A percentile compares a stretch with the other conserved stretches of the same genome.
Conservation (phyloP, 2,888 invertebrate species). For the Synanthedon formicaeformis region DNA sequence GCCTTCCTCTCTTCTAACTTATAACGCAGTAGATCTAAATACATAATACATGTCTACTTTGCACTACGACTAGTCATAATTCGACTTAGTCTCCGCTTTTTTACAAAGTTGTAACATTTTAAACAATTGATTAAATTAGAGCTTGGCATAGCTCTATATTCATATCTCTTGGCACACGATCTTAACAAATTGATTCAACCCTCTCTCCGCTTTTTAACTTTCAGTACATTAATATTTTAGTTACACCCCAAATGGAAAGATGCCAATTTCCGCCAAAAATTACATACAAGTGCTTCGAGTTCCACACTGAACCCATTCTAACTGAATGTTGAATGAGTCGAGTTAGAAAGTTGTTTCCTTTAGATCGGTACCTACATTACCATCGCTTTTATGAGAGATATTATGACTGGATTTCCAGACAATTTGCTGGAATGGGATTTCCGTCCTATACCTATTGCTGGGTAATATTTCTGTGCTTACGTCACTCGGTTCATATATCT, state of each 20-base stretch:
- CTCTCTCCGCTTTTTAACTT: not conserved
- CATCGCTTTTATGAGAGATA: slow-evolving; percentile 9
- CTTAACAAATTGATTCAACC: no score
- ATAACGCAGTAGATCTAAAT: no score
- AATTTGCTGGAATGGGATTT: slow-evolving; percentile 7
- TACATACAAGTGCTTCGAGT: slow-evolving; percentile 16
- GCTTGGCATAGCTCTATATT: not conserved
- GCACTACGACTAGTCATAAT: no score
- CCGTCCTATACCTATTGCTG: not conserved
- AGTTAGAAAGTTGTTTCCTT: slow-evolving; percentile 18
- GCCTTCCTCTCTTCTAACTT: no score
- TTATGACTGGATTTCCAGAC: slow-evolving; percentile 7
- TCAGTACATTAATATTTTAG: not conserved
- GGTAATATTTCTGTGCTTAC: no score
- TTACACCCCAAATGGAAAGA: slow-evolving; percentile 26
- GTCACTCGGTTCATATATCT: no score
- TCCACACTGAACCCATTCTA: slow-evolving; percentile 14
- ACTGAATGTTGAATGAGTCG: slow-evolving; percentile 18
- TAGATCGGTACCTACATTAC: slow-evolving; percentile 6
- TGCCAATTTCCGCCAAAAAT: slow-evolving; percentile 43
- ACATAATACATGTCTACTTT: no score
- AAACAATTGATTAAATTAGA: not conserved
- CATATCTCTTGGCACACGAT: not conserved
- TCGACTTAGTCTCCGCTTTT: no score
- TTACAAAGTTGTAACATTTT: no score